phyloP scores from a whole-genome alignment of 2,888 invertebrate genomes.

The Synanthedon vespiformis region DNA sequence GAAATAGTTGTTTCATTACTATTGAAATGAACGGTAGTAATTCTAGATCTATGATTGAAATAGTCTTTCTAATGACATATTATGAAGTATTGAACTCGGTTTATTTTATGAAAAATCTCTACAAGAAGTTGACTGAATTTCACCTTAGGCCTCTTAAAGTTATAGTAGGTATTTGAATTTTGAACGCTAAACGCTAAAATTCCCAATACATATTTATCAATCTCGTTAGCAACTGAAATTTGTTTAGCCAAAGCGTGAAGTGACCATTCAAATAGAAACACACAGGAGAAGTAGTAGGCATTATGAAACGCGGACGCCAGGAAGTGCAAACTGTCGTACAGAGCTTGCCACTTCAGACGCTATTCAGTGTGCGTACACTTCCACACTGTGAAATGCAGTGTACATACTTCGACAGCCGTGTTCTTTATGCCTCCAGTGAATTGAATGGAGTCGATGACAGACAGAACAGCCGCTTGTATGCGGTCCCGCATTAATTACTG shows the following conservation, averaged over 20 bases:
- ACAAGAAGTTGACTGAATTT: too few species aligned
- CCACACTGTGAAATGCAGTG: slow-evolving; percentile 16
- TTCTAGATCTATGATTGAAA: too few species aligned
- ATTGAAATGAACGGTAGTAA: too few species aligned
- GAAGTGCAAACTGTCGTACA: slow-evolving; percentile 5
- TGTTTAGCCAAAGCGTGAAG: neutral
- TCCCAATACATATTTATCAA: neutral
- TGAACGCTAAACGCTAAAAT: too few species aligned
- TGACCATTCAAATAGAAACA: neutral
- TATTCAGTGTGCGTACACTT: slow-evolving; percentile 56
- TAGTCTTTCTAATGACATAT: too few species aligned
- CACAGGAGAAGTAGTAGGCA: neutral
- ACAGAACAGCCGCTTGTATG: slow-evolving; percentile 22
- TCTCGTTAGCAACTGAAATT: neutral
- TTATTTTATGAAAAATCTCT: too few species aligned
- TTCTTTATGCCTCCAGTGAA: slow-evolving; percentile 43
- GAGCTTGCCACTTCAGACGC: slow-evolving; percentile 52
- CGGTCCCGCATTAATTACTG: slow-evolving; percentile 57
- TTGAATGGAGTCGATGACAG: slow-evolving; percentile 54
- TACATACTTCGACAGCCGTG: slow-evolving; percentile 43
- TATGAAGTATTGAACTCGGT: too few species aligned
- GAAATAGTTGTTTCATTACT: too few species aligned
- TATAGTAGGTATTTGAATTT: too few species aligned
- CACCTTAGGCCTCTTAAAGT: too few species aligned
- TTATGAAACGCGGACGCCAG: slow-evolving; percentile 3